Percentiles rank a stretch among this genome's conserved stretches.
These are phyloP conservation scores for Danionella cerebrum DNA, from an alignment of 2,113 vertebrate genomes.

Conservation along the genomic window DNA sequence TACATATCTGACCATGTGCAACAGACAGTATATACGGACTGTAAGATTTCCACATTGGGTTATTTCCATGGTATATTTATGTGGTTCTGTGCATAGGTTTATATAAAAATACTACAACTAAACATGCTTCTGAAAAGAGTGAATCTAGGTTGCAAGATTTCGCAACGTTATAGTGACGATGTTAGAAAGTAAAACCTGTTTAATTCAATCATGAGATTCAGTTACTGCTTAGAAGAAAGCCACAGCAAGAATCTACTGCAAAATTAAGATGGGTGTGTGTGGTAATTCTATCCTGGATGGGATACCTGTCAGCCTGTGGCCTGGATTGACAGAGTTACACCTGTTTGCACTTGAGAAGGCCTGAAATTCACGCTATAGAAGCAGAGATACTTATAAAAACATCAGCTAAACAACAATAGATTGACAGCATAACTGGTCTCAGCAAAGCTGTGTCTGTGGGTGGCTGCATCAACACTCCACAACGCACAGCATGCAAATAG, in stretches of 20 bases:
- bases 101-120: too few relatives aligned
- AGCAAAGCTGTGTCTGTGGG: background rate
- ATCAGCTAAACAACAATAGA: background rate
- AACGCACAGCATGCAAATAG: background rate
- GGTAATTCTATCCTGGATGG: constrained; percentile 47
- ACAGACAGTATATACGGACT: too few relatives aligned
- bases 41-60: too few relatives aligned
- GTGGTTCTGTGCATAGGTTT: too few relatives aligned
- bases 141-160: too few relatives aligned
- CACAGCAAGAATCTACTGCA: constrained; percentile 13
- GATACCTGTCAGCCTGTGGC: constrained; percentile 35
- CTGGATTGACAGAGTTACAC: constrained; percentile 37
- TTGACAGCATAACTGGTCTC: background rate
- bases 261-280: constrained; percentile 44
- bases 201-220: background rate
- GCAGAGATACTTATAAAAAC: background rate
- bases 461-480: background rate
- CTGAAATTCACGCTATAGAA: background rate
- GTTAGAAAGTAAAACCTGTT: constrained; percentile 32
- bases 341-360: constrained; percentile 19
- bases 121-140: too few relatives aligned
- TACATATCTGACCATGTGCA: too few relatives aligned
- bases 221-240: constrained; percentile 22
- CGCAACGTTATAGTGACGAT: too few relatives aligned
- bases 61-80: too few relatives aligned